Evolutionary conservation across 2,113 vertebrate species (phyloP).

Genomic region (Alethe diademata): DNA sequence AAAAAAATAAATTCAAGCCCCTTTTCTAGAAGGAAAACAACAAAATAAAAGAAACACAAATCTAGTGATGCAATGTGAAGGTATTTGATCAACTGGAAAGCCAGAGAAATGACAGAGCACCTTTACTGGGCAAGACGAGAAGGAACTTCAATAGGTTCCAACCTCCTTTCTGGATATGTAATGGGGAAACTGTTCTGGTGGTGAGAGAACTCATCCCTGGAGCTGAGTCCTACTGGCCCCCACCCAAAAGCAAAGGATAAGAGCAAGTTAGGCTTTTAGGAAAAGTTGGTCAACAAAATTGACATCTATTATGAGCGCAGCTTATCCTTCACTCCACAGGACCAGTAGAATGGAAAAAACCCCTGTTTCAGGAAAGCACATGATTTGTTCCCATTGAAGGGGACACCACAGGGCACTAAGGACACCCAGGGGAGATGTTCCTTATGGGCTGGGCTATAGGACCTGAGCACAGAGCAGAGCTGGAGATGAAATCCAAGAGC

Average conservation of each 20-base stretch:
- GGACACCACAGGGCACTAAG: background rate
- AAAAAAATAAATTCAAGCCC: background rate
- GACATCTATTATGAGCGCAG: background rate
- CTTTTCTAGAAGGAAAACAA: background rate
- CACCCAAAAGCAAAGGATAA: background rate
- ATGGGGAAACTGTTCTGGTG: background rate
- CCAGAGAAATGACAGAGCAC: background rate
- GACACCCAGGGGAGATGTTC: background rate
- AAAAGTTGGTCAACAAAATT: background rate
- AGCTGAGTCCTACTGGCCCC: background rate
- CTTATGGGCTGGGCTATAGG: background rate
- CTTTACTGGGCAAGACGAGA: background rate
- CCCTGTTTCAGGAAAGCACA: background rate
- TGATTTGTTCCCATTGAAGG: background rate
- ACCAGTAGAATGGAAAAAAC: rapidly evolving
- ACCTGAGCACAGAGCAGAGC: background rate
- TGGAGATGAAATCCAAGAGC: background rate
- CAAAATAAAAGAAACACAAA: background rate
- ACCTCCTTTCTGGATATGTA: background rate
- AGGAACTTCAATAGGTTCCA: background rate
- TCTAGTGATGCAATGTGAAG: background rate
- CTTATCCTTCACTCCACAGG: background rate
- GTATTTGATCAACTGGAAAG: background rate
- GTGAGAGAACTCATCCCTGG: background rate
- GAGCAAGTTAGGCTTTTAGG: background rate